These are phyloP conservation scores for Busseola fusca DNA, from an alignment of 2,888 invertebrate genomes.

Conservation along the genomic window DNA sequence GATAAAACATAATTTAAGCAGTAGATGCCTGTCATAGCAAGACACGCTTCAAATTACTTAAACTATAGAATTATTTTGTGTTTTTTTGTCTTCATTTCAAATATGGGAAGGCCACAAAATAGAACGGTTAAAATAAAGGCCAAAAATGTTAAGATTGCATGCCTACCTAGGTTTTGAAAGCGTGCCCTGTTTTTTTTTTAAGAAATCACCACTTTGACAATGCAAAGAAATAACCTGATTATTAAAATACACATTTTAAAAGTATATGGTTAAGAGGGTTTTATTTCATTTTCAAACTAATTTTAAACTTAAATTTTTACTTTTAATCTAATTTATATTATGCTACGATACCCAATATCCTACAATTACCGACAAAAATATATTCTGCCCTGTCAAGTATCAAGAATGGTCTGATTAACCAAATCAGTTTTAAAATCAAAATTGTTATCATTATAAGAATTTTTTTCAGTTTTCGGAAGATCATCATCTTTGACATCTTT, in stretches of 20 bases:
- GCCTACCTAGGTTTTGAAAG: neutral
- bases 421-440: conserved; percentile 22
- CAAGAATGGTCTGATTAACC: conserved; percentile 28
- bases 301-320: no score
- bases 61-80: conserved; percentile 54
- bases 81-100: neutral
- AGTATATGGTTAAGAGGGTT: neutral
- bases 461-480: conserved; percentile 15
- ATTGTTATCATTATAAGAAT: conserved; percentile 43
- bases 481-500: conserved; percentile 3
- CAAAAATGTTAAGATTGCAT: neutral
- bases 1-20: conserved; percentile 66
- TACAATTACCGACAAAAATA: neutral
- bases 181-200: neutral
- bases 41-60: conserved; percentile 61
- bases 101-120: conserved; percentile 6
- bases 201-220: neutral
- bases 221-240: conserved; percentile 19
- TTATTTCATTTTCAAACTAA: neutral
- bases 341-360: conserved; percentile 35
- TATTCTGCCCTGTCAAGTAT: conserved; percentile 51
- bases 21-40: conserved; percentile 62
- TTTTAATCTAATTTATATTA: neutral
- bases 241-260: neutral
- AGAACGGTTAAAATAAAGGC: neutral